Evolutionary conservation across 1,140 invertebrate genomes (phyloP).

Genomic region (Pogonus chalceus): DNA sequence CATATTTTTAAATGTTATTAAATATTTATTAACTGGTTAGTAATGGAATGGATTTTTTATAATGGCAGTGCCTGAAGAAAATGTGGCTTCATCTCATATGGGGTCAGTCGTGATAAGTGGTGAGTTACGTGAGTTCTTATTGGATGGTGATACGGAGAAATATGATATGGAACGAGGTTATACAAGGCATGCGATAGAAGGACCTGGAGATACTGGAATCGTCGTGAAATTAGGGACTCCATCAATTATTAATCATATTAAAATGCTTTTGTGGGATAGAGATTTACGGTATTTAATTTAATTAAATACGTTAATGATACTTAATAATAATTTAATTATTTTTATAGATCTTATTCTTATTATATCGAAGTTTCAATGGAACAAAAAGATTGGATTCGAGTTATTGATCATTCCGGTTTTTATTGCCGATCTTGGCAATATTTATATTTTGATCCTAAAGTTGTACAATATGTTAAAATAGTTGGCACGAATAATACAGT

Average conservation of each 20-base stretch:
- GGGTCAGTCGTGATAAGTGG: constrained; percentile 76
- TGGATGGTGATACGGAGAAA: constrained; percentile 77
- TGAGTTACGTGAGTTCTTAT: constrained; percentile 73
- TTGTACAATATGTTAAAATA: constrained; percentile 81
- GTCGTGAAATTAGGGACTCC: constrained; percentile 77
- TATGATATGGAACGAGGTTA: constrained; percentile 91
- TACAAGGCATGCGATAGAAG: constrained; percentile 85
- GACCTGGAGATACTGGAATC: constrained; percentile 69
- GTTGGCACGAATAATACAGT: constrained; percentile 94
- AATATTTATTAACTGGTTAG: constrained; percentile 4
- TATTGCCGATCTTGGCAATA: constrained; percentile 94
- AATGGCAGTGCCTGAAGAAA: constrained; percentile 87
- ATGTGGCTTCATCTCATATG: constrained; percentile 69
- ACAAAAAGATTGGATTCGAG: constrained; percentile 86
- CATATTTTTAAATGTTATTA: no score
- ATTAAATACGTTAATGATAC: background rate
- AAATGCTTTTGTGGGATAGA: constrained; percentile 88
- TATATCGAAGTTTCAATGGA: constrained; percentile 95
- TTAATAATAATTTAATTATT: background rate
- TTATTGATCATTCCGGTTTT: constrained; percentile 85
- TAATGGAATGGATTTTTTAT: constrained; percentile 24
- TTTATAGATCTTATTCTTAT: constrained; percentile 82
- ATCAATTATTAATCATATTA: constrained; percentile 88
- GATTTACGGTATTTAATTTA: constrained; percentile 59
- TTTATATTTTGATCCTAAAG: constrained; percentile 82